Evolutionary conservation across 2,797 vertebrate genomes (phyloP).

Genomic region (Mus minutoides): DNA sequence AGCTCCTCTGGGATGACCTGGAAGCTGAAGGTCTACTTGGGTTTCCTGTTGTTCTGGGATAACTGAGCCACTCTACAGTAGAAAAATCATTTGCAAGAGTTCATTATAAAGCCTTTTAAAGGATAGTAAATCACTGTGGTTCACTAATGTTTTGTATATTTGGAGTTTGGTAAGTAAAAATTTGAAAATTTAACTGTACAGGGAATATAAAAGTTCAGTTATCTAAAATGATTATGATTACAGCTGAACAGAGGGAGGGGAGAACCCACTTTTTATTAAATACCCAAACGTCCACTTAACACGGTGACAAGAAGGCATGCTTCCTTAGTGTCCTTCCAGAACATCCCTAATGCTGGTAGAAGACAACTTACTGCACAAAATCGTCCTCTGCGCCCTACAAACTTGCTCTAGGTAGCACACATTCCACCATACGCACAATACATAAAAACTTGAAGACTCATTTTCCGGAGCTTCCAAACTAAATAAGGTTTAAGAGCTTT

Average conservation of each 20-base stretch:
- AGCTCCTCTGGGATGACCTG: not conserved
- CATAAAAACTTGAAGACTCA: not conserved
- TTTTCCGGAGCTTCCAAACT: not conserved
- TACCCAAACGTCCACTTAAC: not conserved
- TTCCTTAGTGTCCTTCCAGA: not conserved
- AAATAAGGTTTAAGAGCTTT: conserved; percentile 14
- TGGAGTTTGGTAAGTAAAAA: not conserved
- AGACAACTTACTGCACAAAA: not conserved
- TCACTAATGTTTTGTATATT: conserved; percentile 19
- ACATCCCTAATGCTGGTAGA: not conserved
- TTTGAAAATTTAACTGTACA: conserved; percentile 38
- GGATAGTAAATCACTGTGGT: conserved; percentile 9
- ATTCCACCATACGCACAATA: not conserved
- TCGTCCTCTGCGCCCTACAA: not conserved
- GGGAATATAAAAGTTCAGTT: conserved; percentile 50
- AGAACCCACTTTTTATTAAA: not conserved
- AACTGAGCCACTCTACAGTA: not conserved
- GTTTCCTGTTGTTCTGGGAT: not conserved
- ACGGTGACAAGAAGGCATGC: not conserved
- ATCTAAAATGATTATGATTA: conserved; percentile 24
- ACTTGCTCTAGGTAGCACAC: not conserved
- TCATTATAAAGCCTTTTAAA: not conserved
- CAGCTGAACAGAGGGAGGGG: not conserved
- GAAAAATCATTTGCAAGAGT: conserved; percentile 27
- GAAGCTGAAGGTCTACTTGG: not conserved